Percentiles rank a stretch among this genome's conserved stretches.
Evolutionary conservation across 2,797 vertebrate genomes (phyloP).

Genomic region (Hyperoplus immaculatus): DNA sequence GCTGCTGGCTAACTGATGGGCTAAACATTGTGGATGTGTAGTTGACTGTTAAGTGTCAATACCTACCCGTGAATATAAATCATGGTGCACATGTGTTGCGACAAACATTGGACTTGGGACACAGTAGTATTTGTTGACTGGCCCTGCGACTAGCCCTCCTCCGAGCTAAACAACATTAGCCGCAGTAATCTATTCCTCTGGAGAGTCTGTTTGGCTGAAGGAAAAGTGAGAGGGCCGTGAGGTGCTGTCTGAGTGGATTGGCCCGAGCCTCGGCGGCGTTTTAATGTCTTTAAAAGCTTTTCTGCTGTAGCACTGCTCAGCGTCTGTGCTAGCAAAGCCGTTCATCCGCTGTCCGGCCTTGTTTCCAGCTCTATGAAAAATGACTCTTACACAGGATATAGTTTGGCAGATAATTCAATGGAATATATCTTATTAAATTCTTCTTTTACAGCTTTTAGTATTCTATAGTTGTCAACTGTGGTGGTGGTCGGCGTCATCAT

Average conservation of each 20-base stretch:
- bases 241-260: slow-evolving; percentile 76
- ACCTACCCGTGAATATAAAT: slow-evolving; percentile 11
- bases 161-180: slow-evolving; percentile 62
- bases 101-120: slow-evolving; percentile 16
- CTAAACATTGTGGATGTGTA: not conserved
- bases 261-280: slow-evolving; percentile 59
- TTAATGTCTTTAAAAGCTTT: slow-evolving; percentile 86
- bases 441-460: slow-evolving; percentile 29
- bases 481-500: not conserved
- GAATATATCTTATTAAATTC: slow-evolving; percentile 26
- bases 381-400: slow-evolving; percentile 38
- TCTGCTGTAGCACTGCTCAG: slow-evolving; percentile 56
- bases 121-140: slow-evolving; percentile 46
- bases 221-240: slow-evolving; percentile 54
- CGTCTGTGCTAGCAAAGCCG: slow-evolving; percentile 41
- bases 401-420: slow-evolving; percentile 31
- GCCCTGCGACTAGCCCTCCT: slow-evolving; percentile 13
- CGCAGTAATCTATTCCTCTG: slow-evolving; percentile 58
- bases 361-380: slow-evolving; percentile 64
- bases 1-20: not conserved
- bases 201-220: slow-evolving; percentile 64
- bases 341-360: slow-evolving; percentile 60
- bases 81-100: not conserved
- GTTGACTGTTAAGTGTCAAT: not conserved
- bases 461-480: not conserved